A percentile compares a stretch with the other conserved stretches of the same genome.
These are phyloP conservation scores for Trachemys scripta DNA, from an alignment of 2,113 vertebrate genomes.

Conservation along the genomic window DNA sequence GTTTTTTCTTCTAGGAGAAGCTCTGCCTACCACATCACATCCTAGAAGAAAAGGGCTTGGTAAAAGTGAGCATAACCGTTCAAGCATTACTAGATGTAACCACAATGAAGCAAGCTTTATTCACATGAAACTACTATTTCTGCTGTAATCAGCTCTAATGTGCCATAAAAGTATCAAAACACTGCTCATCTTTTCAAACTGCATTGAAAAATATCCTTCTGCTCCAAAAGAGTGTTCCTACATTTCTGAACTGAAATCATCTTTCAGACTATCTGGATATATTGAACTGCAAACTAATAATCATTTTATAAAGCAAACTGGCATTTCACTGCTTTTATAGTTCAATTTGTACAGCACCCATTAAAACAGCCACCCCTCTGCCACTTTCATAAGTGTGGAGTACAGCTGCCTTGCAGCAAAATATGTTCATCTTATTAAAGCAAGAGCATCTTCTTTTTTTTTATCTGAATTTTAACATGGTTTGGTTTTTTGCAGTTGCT, in stretches of 20 bases:
- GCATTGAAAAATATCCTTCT: conserved; percentile 2
- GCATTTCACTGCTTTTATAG: conserved; percentile 51
- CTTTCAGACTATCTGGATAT: background rate
- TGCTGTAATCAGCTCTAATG: conserved; percentile 57
- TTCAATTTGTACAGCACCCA: conserved; percentile 64
- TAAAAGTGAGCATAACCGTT: conserved; percentile 91
- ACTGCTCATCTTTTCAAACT: conserved; percentile 36
- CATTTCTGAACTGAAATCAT: background rate
- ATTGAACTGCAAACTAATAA: background rate
- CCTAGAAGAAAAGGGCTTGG: conserved; percentile 95
- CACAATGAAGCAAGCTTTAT: conserved; percentile 80
- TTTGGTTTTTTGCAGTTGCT: conserved; percentile 77
- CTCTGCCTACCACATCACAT: conserved; percentile 98
- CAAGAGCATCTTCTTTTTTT: conserved; percentile 43
- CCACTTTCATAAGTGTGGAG: conserved; percentile 66
- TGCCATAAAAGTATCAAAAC: conserved; percentile 40
- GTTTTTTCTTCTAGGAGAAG: conserved; percentile 88
- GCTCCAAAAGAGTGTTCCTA: background rate
- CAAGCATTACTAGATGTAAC: conserved; percentile 91
- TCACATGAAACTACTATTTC: conserved; percentile 80
- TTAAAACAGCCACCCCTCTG: conserved; percentile 51
- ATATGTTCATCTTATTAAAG: conserved; percentile 50
- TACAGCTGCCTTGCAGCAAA: conserved; percentile 69
- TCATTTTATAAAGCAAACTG: conserved; percentile 18
- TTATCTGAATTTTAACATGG: conserved; percentile 60